Conservation (phyloP, 2,797 vertebrate species). For the Tiaroga cobitis region DNA sequence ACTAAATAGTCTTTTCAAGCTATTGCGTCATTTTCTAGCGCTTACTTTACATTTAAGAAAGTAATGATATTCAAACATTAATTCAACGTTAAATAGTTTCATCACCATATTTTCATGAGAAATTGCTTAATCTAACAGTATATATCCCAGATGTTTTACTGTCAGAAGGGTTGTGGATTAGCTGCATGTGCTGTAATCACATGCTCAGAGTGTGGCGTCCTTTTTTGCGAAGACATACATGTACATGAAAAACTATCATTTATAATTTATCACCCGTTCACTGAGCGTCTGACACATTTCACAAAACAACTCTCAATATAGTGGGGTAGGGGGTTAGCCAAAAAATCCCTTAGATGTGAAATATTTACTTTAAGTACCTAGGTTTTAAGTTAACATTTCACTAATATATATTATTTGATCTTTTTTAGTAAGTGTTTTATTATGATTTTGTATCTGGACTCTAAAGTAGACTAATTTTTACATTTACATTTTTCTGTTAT, state of each 20-base stretch:
- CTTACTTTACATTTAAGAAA: neutral
- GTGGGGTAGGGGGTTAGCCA: neutral
- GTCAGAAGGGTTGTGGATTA: neutral
- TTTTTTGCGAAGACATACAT: neutral
- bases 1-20: neutral
- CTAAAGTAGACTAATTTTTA: no score
- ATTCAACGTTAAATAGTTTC: neutral
- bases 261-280: neutral
- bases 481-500: no score
- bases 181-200: neutral
- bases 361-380: neutral
- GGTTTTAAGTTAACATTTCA: neutral
- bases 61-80: constrained; percentile 1
- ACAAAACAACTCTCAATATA: neutral
- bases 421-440: neutral
- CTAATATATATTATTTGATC: no score
- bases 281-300: neutral
- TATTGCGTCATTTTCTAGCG: constrained; percentile 26
- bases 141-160: neutral
- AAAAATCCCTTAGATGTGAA: neutral
- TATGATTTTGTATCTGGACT: neutral
- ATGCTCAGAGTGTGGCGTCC: neutral
- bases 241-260: neutral
- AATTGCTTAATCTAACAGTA: neutral
- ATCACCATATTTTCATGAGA: neutral